Base-by-base conservation (phyloP, 2,888 invertebrate species). In the Epicampocera succincta region DNA sequence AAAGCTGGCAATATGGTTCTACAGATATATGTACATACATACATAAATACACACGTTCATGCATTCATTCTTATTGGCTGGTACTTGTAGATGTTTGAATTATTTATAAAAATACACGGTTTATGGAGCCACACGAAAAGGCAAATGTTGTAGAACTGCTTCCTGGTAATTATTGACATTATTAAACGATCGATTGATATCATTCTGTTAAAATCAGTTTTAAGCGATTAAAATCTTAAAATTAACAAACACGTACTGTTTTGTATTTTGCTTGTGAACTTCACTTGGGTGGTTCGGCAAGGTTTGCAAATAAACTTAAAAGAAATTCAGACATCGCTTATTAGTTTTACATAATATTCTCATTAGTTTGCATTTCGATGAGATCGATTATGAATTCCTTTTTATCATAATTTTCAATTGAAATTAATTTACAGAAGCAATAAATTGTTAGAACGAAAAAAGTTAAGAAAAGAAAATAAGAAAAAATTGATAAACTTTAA, bases 141-240 rank as follows among this genome's bases (percentile, higher is more conserved):
- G 65, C 65, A 72, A 73, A 69, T 80, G 52, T 52, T 77, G 60
- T 61, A 40, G 54, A 82, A 71, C 75, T 75, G 78, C 82, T 82
- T 82, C 82, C 82, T 82, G 78, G 82, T 82, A 82, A 82, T 82
- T 78, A 82, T 75, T 71, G 78, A 54, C 60, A 82, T 66, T 69
- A 78, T 82, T 74, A 82, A 82, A 78, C 46, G 74, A 66, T 75
- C 74, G 78, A 82, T 82, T 78, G 78, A 71, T 82, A 82, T 78
- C 71, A 61, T 56, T 82, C 71, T 66, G 60, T 68, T 75, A 54
- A 75, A 77, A 65, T 71, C 52, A 73, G 48, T 78, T 60, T 82
- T 65, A 11, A 44, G 9, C 12, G 78, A 72, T 78, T 44, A 44
- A 12, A 66, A 78, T 72, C 78, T 58, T 46, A 6, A 52, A 58